Base-by-base conservation (phyloP, 2,113 vertebrate genomes). In the Callipepla californica region DNA sequence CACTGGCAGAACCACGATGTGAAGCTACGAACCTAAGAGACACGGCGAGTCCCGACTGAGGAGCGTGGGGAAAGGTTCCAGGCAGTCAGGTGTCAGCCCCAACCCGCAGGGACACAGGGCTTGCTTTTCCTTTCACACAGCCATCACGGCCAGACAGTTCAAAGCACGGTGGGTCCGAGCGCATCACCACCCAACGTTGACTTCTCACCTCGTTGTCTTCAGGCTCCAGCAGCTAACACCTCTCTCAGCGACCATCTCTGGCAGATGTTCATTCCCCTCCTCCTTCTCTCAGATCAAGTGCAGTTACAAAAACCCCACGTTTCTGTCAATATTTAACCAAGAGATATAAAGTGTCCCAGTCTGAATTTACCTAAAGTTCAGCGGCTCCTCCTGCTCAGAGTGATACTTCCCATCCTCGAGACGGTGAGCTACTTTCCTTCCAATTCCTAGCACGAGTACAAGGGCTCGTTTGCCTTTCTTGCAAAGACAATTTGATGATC, bases 341-440 rank as follows among this genome's bases (percentile, higher is more conserved):
- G 62, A 88, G 66, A 79, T 36, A 93, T 55, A 92, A 87, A 94
- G 87, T 61, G 72, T 95, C 92, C 90, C 94, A 91, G 94, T 80
- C 85, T 95, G 84, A 90, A 94, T 96, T 92, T 59, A 94, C 95
- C 95, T 90, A 92, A 84, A 93, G 62, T 94, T 89, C 86, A 97
- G 92, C 55, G 3, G 72, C 89, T 95, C 89, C 91, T 95, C 83
- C 85, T 91, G 45, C 59, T 48, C 76, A 74, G 36, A 80, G 47
- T 67, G 76, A 55, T 7, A 70, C 70, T 92, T 95, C 22, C 88
- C 76, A 1, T 76, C 85, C 95, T 93, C 55, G 42, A 91, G 92
- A 92, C 25, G 92, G 5, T 47, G 75, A 83, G 48, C 53, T 67
- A 50, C 66, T 79, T 78, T 66, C 88, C 90, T 88, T 95, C 89